Percentiles rank a stretch among this genome's conserved stretches.
phyloP scores from a whole-genome alignment of 2,888 invertebrate genomes.

The Teleiodes luculella region DNA sequence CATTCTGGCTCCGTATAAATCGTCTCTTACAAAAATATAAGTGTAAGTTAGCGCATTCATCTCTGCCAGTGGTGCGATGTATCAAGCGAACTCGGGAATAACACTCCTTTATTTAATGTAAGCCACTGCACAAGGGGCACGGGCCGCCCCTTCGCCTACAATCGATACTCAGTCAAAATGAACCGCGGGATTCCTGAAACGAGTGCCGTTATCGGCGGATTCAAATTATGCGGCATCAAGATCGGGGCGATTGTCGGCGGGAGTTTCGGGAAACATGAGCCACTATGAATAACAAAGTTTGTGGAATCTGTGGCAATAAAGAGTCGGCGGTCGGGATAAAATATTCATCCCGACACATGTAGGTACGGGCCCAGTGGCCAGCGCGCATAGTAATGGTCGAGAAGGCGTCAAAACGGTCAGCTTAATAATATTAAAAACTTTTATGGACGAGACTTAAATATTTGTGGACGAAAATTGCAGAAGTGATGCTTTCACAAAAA shows the following conservation, averaged over 20 bases:
- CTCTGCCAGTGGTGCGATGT: constrained; percentile 23
- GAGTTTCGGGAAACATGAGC: constrained; percentile 6
- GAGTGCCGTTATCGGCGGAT: not conserved
- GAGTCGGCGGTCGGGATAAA: constrained; percentile 8
- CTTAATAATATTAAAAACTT: no score
- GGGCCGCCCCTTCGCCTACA: not conserved
- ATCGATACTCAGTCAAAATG: constrained; percentile 2
- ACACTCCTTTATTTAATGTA: constrained; percentile 5
- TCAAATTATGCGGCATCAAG: constrained; percentile 1
- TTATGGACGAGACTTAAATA: no score
- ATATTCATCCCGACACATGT: constrained; percentile 26
- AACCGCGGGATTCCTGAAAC: not conserved
- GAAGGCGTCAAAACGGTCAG: constrained; percentile 16
- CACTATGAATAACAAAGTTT: constrained; percentile 13
- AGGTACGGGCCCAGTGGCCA: constrained; percentile 8
- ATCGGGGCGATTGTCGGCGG: constrained; percentile 6
- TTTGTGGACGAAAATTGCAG: no score
- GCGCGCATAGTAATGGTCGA: constrained; percentile 24
- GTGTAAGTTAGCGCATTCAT: constrained; percentile 27
- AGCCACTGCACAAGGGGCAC: not conserved
- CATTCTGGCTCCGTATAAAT: not conserved
- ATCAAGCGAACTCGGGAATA: constrained; percentile 1
- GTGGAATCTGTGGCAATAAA: constrained; percentile 7
- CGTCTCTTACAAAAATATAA: constrained; percentile 16
- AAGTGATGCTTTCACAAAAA: no score